These are phyloP conservation scores for Limnephilus rhombicus DNA, from an alignment of 2,888 invertebrate species.

Conservation along the genomic window DNA sequence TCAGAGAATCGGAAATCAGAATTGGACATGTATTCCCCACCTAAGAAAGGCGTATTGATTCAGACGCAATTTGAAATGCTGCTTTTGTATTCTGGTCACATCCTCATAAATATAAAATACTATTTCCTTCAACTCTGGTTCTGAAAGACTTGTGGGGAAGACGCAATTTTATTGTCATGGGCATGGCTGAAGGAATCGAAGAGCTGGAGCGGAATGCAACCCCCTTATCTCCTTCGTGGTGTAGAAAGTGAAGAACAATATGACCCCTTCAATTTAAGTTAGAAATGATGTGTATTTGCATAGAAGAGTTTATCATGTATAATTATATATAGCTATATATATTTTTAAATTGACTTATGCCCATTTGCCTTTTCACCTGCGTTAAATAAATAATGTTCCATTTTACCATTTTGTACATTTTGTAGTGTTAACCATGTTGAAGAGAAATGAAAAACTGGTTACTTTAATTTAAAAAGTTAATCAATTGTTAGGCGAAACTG, in stretches of 20 bases:
- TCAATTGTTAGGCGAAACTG: neutral
- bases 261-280: neutral
- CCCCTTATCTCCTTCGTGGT: neutral
- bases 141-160: neutral
- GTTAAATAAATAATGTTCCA: neutral
- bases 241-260: neutral
- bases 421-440: neutral
- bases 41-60: neutral
- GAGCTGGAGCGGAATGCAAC: neutral
- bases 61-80: neutral
- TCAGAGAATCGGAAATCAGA: too few species aligned
- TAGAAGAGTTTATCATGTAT: neutral
- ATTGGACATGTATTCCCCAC: too few species aligned
- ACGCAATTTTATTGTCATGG: neutral
- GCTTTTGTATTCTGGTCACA: neutral
- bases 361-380: neutral
- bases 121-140: neutral
- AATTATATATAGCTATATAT: too few species aligned
- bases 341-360: neutral
- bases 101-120: neutral
- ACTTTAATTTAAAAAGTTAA: neutral
- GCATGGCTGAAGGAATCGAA: neutral
- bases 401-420: neutral
- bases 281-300: neutral
- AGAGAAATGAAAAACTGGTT: neutral